Conservation (phyloP, 2,113 vertebrate species). For the Corythaeola cristata region DNA sequence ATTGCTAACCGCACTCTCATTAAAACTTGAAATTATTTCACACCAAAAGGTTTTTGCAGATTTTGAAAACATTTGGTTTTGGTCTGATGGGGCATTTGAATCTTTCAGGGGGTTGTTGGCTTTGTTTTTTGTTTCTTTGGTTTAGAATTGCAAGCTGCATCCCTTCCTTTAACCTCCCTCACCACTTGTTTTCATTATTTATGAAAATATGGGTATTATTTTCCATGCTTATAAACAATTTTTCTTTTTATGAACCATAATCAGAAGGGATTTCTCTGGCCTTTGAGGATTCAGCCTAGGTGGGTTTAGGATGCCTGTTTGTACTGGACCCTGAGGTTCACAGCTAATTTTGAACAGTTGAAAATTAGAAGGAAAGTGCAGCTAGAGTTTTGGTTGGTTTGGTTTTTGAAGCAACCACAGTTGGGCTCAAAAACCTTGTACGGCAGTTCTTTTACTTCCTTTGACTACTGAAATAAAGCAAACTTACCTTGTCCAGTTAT, state of each 20-base stretch:
- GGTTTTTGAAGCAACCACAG: background rate
- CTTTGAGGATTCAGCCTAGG: background rate
- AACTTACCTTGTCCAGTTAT: background rate
- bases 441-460: background rate
- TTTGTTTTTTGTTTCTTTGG: background rate
- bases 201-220: background rate
- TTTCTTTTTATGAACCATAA: background rate
- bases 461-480: background rate
- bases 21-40: slow-evolving; percentile 34
- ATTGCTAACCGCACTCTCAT: background rate
- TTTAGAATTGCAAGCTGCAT: background rate
- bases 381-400: background rate
- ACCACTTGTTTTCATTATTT: background rate
- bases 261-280: background rate
- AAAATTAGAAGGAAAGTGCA: background rate
- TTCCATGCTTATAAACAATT: background rate
- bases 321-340: background rate
- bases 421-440: background rate
- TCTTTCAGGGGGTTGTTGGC: background rate
- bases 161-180: background rate
- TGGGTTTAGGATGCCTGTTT: background rate
- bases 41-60: background rate
- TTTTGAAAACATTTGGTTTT: slow-evolving; percentile 44
- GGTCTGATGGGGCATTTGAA: background rate
- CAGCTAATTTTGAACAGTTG: background rate